Percentiles rank a stretch among this genome's conserved stretches.
phyloP scores from a whole-genome alignment of 92 coral and sea anemone species.

The Phenganax marumi region DNA sequence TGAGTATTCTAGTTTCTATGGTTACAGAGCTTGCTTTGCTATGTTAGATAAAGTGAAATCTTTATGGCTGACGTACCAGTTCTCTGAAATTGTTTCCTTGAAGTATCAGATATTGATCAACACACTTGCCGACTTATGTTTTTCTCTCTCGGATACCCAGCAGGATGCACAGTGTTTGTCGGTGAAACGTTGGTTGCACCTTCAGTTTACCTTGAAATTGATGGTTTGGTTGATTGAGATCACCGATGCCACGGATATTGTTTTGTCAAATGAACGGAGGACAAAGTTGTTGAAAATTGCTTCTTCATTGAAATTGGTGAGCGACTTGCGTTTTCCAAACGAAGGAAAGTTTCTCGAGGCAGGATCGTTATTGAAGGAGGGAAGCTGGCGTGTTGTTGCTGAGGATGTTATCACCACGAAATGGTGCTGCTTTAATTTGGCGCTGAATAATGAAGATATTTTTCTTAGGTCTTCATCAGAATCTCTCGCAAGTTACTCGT shows the following conservation, averaged over 20 bases:
- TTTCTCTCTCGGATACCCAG: neutral
- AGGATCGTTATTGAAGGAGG: conserved; percentile 6
- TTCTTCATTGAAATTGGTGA: neutral
- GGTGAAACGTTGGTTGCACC: conserved; percentile 19
- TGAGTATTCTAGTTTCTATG: conserved; percentile 21
- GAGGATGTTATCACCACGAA: conserved; percentile 71
- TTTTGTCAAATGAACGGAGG: neutral
- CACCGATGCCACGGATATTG: conserved; percentile 7
- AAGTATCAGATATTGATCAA: conserved; percentile 9
- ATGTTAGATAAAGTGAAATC: conserved; percentile 30
- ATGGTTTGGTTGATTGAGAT: conserved; percentile 11
- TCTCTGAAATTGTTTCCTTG: neutral
- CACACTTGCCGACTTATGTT: conserved; percentile 10
- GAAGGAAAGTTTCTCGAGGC: neutral
- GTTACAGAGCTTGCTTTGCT: conserved; percentile 18
- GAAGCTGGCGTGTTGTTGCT: conserved; percentile 68
- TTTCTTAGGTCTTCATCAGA: neutral
- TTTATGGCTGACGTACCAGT: conserved; percentile 25
- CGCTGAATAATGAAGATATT: conserved; percentile 24
- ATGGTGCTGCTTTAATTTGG: conserved; percentile 67
- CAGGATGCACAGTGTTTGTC: neutral
- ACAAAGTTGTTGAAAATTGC: neutral
- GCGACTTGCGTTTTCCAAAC: conserved; percentile 24
- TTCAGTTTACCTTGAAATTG: conserved; percentile 3
- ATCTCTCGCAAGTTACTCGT: conserved; percentile 8